Evolutionary conservation across 2,888 invertebrate species (phyloP).

Genomic region (Lithophane socia): DNA sequence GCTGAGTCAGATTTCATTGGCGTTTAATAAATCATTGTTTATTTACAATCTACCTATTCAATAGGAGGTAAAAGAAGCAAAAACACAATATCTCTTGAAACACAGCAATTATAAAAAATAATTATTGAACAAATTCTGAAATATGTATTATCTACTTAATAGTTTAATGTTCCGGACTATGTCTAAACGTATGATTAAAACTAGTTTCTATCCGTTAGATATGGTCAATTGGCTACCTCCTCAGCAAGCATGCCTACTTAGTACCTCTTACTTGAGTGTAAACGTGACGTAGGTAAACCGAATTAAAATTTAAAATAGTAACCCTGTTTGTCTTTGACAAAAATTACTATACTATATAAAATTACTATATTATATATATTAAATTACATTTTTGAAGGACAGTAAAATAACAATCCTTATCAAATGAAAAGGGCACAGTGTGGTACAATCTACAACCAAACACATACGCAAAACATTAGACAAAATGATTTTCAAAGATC

Average conservation of each 20-base stretch:
- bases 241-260: constrained; percentile 3
- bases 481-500: background rate
- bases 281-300: background rate
- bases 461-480: background rate
- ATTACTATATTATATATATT: no score
- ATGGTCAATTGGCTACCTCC: constrained; percentile 13
- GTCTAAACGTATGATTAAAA: constrained; percentile 7
- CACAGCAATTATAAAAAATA: background rate
- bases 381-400: no score
- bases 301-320: background rate
- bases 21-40: background rate
- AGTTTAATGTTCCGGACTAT: background rate
- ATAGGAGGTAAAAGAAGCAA: background rate
- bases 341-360: no score
- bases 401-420: background rate
- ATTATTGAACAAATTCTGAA: background rate
- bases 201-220: constrained; percentile 32
- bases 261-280: background rate
- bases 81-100: background rate
- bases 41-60: background rate
- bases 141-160: background rate
- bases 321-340: background rate
- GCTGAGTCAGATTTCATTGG: background rate
- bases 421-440: background rate
- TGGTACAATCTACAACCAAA: background rate